Evolutionary conservation across 2,888 invertebrate species (phyloP), one percentile per base, ranked within the genome.

Genomic region (Amphipoea lucens): DNA sequence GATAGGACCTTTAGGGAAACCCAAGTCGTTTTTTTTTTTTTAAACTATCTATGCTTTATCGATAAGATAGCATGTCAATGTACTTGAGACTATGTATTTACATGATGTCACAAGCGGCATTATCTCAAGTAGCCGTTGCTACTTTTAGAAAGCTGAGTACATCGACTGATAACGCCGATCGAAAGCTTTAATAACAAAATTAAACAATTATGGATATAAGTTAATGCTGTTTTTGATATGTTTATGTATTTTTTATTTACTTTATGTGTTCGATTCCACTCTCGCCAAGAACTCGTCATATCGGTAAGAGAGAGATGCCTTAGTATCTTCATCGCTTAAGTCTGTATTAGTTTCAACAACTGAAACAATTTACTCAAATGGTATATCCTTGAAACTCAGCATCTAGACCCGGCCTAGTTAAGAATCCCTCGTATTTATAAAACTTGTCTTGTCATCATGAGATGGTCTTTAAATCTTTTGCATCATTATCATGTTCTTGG

Each of bases 341-440:
- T 36, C 42, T 60, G 45, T 72, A 48, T 74, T 63, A 67, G 20
- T 73, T 83, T 60, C 62, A 80, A 74, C 74, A 72, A 68, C 65
- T 84, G 69, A 79, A 84, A 74, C 81, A 84, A 85, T 80, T 80
- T 87, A 84, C 85, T 80, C 67, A 85, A 85, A 85, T 68, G 81
- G 74, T 80, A 74, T 80, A 80, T 81, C 87, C 81, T 85, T 85
- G 85, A 85, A 76, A 76, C 40, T 57, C 40, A n/a, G 48, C 60
- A 72, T 74, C 71, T 48, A 74, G 65, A 68, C 65, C 42, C 9
- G 57, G 48, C 68, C 54, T 81, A 74, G 65, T 87, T 76, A 74
- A 54, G 71, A 68, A 68, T 84, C 48, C 54, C 62, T 80, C 74
- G 68, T 85, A 87, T 84, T 73, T 84, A 87, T 76, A 84, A 78